Evolutionary conservation across 1,140 invertebrate genomes (phyloP).

Genomic region (Listronotus oregonensis): DNA sequence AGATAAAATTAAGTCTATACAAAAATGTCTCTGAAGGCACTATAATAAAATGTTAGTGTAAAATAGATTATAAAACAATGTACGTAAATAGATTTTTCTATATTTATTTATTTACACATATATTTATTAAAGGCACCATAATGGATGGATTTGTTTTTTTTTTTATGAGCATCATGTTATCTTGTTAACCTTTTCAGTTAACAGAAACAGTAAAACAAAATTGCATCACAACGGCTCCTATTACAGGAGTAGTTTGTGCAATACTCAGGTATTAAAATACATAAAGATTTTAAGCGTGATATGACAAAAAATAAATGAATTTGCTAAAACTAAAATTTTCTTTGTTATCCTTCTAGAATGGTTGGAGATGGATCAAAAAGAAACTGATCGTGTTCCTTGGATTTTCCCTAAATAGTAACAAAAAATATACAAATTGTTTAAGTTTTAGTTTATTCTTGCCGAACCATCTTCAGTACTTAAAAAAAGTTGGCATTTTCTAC

Average conservation of each 20-base stretch:
- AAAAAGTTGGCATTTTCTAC: too few species aligned
- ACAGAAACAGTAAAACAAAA: constrained; percentile 26
- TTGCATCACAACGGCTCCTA: constrained; percentile 33
- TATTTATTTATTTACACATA: constrained; percentile 41
- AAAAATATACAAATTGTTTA: too few species aligned
- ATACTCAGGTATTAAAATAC: constrained; percentile 2
- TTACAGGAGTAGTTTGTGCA: constrained; percentile 35
- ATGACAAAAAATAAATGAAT: too few species aligned
- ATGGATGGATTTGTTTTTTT: constrained; percentile 48
- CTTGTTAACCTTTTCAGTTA: constrained; percentile 31
- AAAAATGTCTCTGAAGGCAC: constrained; percentile 21
- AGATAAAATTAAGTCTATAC: too few species aligned
- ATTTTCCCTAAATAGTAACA: too few species aligned
- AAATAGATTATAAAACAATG: constrained; percentile 17
- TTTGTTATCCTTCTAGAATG: too few species aligned
- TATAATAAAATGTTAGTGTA: constrained; percentile 15
- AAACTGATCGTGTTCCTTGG: too few species aligned
- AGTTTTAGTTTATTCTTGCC: too few species aligned
- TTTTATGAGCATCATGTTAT: constrained; percentile 44
- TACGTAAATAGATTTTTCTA: constrained; percentile 29
- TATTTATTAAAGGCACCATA: constrained; percentile 43
- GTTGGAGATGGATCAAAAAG: too few species aligned
- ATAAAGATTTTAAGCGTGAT: too few species aligned
- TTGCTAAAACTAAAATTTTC: too few species aligned
- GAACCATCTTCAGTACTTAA: too few species aligned